Percentiles rank a stretch among this genome's conserved stretches.
Conservation (phyloP, 2,113 vertebrate species). For the Myotis davidii region DNA sequence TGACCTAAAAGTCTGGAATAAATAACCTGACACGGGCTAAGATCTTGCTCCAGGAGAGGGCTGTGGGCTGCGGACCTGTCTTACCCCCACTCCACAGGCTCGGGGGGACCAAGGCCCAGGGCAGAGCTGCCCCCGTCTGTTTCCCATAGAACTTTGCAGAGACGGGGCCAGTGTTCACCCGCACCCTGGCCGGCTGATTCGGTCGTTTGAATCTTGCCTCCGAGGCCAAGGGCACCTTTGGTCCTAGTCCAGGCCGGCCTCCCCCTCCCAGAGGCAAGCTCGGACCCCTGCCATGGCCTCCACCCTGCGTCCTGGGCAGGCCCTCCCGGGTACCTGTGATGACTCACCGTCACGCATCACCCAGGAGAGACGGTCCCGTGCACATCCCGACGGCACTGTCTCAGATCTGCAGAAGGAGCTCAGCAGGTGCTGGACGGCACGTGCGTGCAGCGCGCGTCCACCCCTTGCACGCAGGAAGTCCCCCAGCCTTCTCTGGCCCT, state of each 20-base stretch:
- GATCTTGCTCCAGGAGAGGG: background rate
- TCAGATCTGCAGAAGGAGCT: background rate
- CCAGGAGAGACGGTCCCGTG: accelerated
- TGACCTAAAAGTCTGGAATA: background rate
- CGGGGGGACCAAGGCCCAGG: accelerated
- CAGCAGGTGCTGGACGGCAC: background rate
- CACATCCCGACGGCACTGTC: background rate
- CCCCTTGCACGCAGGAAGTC: background rate
- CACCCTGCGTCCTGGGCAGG: background rate
- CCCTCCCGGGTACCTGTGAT: accelerated
- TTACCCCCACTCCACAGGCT: background rate
- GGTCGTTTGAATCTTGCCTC: background rate
- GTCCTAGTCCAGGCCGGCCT: background rate
- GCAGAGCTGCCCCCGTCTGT: background rate
- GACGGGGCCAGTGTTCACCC: background rate
- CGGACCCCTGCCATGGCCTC: background rate
- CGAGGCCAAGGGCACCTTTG: background rate
- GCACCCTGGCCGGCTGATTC: background rate
- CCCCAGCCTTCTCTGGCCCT: background rate
- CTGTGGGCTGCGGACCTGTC: accelerated
- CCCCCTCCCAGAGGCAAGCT: background rate
- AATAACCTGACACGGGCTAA: background rate
- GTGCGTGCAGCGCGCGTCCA: accelerated
- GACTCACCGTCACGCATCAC: background rate
- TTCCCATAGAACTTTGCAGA: background rate